A percentile compares a stretch with the other conserved stretches of the same genome.
Conservation (phyloP, 1,140 invertebrate genomes). For the Lasaia peninsularis region DNA sequence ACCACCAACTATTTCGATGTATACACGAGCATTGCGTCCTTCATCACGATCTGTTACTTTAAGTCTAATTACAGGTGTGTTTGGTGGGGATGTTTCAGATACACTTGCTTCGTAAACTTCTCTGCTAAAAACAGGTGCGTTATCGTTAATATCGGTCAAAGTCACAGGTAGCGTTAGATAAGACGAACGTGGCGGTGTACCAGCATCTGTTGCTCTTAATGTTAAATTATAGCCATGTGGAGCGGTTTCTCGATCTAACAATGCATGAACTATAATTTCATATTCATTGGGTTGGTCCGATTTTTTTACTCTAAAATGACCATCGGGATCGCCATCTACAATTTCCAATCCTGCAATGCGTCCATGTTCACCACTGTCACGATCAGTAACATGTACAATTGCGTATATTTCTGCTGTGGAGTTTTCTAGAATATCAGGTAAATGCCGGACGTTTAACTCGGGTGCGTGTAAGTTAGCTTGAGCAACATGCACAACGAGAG, state of each 20-base stretch:
- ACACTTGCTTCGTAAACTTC: slow-evolving; percentile 93
- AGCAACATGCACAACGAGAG: slow-evolving; percentile 86
- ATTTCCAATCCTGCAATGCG: slow-evolving; percentile 91
- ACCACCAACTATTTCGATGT: slow-evolving; percentile 93
- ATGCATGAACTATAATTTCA: slow-evolving; percentile 86
- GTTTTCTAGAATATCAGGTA: slow-evolving; percentile 90
- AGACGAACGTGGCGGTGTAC: slow-evolving; percentile 85
- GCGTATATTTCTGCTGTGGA: slow-evolving; percentile 93
- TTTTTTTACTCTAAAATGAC: slow-evolving; percentile 87
- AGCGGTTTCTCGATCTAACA: slow-evolving; percentile 86
- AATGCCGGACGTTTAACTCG: slow-evolving; percentile 86
- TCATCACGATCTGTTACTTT: slow-evolving; percentile 91
- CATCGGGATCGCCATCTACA: slow-evolving; percentile 91
- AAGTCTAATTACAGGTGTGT: slow-evolving; percentile 91
- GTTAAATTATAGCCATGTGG: slow-evolving; percentile 92
- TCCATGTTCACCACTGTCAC: slow-evolving; percentile 90
- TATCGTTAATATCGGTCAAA: slow-evolving; percentile 90
- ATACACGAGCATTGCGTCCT: slow-evolving; percentile 89
- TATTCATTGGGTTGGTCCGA: slow-evolving; percentile 82
- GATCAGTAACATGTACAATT: slow-evolving; percentile 90
- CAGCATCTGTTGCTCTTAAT: slow-evolving; percentile 89
- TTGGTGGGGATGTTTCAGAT: slow-evolving; percentile 91
- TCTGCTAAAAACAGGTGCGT: slow-evolving; percentile 91
- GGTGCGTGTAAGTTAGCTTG: slow-evolving; percentile 93
- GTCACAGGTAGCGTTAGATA: slow-evolving; percentile 87